Conservation (phyloP, 2,113 vertebrate species). For the Pyxicephalus adspersus region DNA sequence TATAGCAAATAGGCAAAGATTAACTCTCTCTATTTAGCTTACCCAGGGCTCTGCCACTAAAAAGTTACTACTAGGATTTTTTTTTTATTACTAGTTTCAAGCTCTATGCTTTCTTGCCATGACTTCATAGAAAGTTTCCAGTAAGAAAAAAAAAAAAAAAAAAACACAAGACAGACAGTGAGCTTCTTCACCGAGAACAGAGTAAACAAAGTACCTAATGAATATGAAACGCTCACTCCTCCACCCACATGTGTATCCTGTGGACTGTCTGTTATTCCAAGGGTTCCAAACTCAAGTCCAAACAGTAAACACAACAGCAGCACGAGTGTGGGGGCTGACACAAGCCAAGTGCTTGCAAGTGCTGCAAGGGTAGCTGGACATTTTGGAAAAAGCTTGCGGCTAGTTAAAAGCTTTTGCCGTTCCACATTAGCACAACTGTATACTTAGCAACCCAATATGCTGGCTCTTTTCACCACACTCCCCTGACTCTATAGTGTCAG, state of each 20-base stretch:
- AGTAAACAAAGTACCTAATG: constrained; percentile 52
- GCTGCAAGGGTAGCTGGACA: not conserved
- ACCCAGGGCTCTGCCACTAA: not conserved
- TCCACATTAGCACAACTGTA: constrained; percentile 44
- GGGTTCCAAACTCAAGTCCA: constrained; percentile 22
- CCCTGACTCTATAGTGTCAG: constrained; percentile 44
- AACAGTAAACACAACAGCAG: constrained; percentile 29
- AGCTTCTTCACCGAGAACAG: constrained; percentile 47
- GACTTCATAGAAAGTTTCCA: constrained; percentile 56
- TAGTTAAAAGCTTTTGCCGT: constrained; percentile 14
- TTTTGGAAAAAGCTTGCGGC: not conserved
- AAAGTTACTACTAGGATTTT: not conserved
- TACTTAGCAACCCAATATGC: constrained; percentile 23
- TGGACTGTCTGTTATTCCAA: constrained; percentile 24
- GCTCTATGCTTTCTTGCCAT: constrained; percentile 42
- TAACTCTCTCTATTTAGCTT: not conserved
- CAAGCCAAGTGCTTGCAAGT: not conserved
- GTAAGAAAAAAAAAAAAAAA: too few relatives aligned
- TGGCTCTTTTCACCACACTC: constrained; percentile 24
- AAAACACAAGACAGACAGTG: constrained; percentile 44
- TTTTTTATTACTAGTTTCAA: constrained; percentile 6
- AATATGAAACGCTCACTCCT: constrained; percentile 41
- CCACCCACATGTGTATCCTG: constrained; percentile 52
- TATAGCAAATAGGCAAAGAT: not conserved
- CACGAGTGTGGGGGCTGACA: not conserved